phyloP scores from a whole-genome alignment of 1,140 invertebrate species.

The Agrilus planipennis region DNA sequence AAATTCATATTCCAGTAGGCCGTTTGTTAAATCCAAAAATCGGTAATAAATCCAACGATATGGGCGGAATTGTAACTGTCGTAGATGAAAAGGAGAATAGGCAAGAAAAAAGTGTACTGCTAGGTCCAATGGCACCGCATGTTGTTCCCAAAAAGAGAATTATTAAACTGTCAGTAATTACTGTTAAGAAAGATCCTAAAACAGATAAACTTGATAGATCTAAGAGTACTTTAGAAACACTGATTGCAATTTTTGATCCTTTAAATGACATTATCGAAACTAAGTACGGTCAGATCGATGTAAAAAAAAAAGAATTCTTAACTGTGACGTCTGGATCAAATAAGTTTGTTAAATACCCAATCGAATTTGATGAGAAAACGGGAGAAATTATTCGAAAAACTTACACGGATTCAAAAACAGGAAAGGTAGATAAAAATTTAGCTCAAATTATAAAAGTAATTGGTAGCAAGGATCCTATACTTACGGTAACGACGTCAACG shows the following conservation, averaged over 20 bases:
- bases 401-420: conserved; percentile 43
- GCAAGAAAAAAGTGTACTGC: conserved; percentile 44
- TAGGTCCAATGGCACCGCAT: conserved; percentile 12
- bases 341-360: conserved; percentile 44
- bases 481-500: conserved; percentile 50
- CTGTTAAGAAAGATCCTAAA: conserved; percentile 44
- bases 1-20: conserved; percentile 48
- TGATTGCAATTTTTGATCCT: conserved; percentile 42
- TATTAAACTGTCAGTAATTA: conserved; percentile 40
- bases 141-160: conserved; percentile 28
- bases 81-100: conserved; percentile 26
- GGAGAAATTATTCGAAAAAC: conserved; percentile 50
- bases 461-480: conserved; percentile 52
- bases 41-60: conserved; percentile 24
- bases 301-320: conserved; percentile 40
- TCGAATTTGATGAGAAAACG: conserved; percentile 45
- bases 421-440: conserved; percentile 45
- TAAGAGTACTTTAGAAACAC: conserved; percentile 42
- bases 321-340: conserved; percentile 42
- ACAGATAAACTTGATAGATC: conserved; percentile 41
- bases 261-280: conserved; percentile 43
- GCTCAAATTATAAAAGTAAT: conserved; percentile 52
- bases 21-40: conserved; percentile 35
- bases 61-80: conserved; percentile 28
- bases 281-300: conserved; percentile 46